Evolutionary conservation across 2,888 invertebrate genomes (phyloP).

Genomic region (Trissoscelio sp.): DNA sequence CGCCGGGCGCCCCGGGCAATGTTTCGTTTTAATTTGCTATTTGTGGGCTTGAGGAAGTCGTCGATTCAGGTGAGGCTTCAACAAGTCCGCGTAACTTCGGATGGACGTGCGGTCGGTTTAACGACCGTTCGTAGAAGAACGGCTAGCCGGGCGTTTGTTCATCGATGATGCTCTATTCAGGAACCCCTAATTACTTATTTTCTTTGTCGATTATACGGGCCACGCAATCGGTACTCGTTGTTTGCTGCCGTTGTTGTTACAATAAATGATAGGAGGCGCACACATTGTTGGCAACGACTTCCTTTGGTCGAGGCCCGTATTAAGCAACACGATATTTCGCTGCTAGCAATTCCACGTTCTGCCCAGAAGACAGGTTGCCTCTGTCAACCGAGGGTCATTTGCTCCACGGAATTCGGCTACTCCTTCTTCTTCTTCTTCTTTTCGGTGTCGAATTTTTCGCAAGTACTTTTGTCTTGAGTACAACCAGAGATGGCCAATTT

Average conservation of each 20-base stretch:
- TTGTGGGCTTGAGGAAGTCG: constrained; percentile 79
- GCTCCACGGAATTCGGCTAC: constrained; percentile 13
- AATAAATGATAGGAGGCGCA: constrained; percentile 26
- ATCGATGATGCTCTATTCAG: constrained; percentile 52
- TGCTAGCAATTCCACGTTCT: constrained; percentile 9
- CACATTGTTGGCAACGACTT: constrained; percentile 10
- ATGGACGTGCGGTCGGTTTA: constrained; percentile 66
- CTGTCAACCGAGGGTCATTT: constrained; percentile 38
- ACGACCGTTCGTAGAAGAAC: constrained; percentile 62
- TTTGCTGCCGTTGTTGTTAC: constrained; percentile 30
- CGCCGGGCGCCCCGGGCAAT: constrained; percentile 63
- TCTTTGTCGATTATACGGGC: constrained; percentile 43
- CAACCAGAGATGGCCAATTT: too few species aligned
- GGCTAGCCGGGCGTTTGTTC: constrained; percentile 22
- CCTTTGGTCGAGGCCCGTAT: constrained; percentile 18
- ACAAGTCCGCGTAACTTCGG: constrained; percentile 60
- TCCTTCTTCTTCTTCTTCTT: constrained; percentile 4
- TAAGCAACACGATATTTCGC: constrained; percentile 45
- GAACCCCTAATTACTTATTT: constrained; percentile 55
- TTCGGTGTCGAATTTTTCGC: constrained; percentile 30
- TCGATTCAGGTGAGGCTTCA: constrained; percentile 53
- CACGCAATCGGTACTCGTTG: constrained; percentile 37
- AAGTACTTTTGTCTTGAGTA: constrained; percentile 1
- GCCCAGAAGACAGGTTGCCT: constrained; percentile 31
- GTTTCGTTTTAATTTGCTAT: constrained; percentile 79